A percentile compares a stretch with the other conserved stretches of the same genome.
These are phyloP conservation scores for Drosophila santomea DNA, from an alignment of 1,140 invertebrate genomes.

Conservation along the genomic window DNA sequence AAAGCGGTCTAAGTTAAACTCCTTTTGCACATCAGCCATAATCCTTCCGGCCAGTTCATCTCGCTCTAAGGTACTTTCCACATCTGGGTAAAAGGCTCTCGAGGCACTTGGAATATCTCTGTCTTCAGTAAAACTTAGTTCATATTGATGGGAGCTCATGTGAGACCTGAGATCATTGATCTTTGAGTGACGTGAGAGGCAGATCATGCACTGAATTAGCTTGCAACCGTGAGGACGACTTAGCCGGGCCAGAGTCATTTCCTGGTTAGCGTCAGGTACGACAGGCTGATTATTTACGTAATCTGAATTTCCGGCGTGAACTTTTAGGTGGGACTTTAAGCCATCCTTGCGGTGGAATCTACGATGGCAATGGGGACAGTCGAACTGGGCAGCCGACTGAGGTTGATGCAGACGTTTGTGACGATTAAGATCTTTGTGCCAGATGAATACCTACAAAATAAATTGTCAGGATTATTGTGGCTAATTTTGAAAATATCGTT, in stretches of 20 bases:
- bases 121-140: conserved; percentile 25
- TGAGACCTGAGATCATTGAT: conserved; percentile 69
- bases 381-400: conserved; percentile 84
- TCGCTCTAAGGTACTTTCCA: conserved; percentile 13
- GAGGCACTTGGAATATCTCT: conserved; percentile 31
- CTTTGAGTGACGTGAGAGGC: conserved; percentile 63
- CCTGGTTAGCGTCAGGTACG: background rate
- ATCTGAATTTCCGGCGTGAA: conserved; percentile 42
- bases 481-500: background rate
- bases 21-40: conserved; percentile 47
- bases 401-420: conserved; percentile 85
- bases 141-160: conserved; percentile 50
- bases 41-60: conserved; percentile 53
- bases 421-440: conserved; percentile 85
- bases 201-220: conserved; percentile 79
- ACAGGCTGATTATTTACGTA: background rate
- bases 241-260: conserved; percentile 32
- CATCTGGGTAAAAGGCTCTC: conserved; percentile 62
- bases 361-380: conserved; percentile 85
- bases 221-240: conserved; percentile 72
- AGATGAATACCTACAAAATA: conserved; percentile 78
- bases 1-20: conserved; percentile 63
- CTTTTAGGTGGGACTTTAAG: conserved; percentile 70
- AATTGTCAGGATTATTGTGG: background rate
- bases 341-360: conserved; percentile 86